These are phyloP conservation scores for Moxostoma hubbsi DNA, from an alignment of 2,797 vertebrate species.

Conservation along the genomic window DNA sequence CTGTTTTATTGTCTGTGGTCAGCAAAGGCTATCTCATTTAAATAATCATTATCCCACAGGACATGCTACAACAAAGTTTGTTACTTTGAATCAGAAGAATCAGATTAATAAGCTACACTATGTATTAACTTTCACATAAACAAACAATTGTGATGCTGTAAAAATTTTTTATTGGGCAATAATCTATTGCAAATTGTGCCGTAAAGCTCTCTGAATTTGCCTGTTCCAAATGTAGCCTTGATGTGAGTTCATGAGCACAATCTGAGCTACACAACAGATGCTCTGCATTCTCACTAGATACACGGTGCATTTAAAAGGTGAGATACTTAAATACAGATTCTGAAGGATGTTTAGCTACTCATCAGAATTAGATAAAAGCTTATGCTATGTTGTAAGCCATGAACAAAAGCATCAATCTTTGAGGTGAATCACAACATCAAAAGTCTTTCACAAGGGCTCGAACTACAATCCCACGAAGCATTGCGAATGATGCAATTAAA, in stretches of 20 bases:
- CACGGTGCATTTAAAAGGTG: neutral
- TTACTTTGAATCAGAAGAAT: constrained; percentile 41
- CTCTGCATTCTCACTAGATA: too few relatives aligned
- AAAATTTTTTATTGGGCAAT: constrained; percentile 55
- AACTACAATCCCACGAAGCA: too few relatives aligned
- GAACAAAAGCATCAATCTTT: too few relatives aligned
- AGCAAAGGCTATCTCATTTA: constrained; percentile 29
- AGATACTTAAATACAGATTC: neutral
- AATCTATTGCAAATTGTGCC: constrained; percentile 49
- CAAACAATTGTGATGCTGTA: constrained; percentile 44
- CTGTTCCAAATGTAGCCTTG: constrained; percentile 29
- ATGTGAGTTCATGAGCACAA: constrained; percentile 8
- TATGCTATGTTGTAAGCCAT: too few relatives aligned
- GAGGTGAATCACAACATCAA: too few relatives aligned
- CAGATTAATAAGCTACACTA: constrained; percentile 39
- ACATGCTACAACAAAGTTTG: constrained; percentile 31
- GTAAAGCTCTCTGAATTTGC: constrained; percentile 46
- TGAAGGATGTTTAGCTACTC: too few relatives aligned
- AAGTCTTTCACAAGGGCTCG: too few relatives aligned
- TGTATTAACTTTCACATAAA: constrained; percentile 35
- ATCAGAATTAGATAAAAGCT: too few relatives aligned
- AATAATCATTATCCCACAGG: constrained; percentile 52
- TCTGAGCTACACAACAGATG: too few relatives aligned
- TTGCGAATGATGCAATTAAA: too few relatives aligned
- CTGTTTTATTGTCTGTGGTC: constrained; percentile 44